Percentiles rank a stretch among this genome's conserved stretches.
Conservation (phyloP, 2,888 invertebrate species). For the Rotaria socialis region DNA sequence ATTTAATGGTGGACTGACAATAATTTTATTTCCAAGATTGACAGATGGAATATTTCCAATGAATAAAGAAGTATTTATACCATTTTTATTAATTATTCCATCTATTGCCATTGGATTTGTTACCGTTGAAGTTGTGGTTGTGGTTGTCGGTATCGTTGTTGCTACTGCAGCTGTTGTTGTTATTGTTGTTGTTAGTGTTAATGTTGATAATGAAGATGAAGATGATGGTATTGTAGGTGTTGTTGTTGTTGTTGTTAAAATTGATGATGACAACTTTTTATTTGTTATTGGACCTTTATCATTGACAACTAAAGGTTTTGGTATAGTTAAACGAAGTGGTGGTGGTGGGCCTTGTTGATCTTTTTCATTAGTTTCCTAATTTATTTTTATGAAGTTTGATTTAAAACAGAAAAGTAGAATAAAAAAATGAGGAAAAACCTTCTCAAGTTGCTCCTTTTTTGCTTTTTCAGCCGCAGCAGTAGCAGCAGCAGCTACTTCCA, state of each 20-base stretch:
- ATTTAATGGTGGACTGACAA: background rate
- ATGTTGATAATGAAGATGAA: no score
- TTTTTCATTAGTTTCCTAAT: constrained; percentile 1
- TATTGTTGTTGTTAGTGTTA: no score
- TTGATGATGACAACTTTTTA: background rate
- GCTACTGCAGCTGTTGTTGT: no score
- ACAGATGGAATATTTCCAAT: background rate
- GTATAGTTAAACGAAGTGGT: background rate
- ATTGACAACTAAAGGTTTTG: background rate
- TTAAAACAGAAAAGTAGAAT: background rate
- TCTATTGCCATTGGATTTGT: background rate
- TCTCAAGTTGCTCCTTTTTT: background rate
- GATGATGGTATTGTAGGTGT: no score
- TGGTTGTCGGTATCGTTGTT: no score
- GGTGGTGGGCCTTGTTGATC: background rate
- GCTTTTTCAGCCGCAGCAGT: background rate
- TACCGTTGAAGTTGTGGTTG: no score
- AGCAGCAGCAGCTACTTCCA: background rate
- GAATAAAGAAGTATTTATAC: background rate
- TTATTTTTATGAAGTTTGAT: background rate
- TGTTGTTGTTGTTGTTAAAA: no score
- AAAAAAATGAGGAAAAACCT: background rate
- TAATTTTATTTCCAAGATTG: background rate
- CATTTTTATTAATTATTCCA: background rate
- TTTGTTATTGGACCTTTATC: background rate